Base-by-base conservation (phyloP, 2,888 invertebrate species). In the Kryphioiulus occultus region DNA sequence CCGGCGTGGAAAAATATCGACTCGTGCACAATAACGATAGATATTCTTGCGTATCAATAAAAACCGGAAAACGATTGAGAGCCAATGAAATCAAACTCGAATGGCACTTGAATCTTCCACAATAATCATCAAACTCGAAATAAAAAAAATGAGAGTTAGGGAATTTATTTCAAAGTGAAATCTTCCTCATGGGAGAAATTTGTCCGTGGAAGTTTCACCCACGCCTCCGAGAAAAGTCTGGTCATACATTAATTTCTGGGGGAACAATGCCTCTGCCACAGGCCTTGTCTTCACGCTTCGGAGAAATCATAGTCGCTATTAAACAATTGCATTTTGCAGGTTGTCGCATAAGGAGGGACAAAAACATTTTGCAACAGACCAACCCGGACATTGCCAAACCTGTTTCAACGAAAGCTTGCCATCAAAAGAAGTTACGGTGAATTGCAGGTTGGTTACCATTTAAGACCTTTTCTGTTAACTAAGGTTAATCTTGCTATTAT, bases 121-220 rank as follows among this genome's bases (percentile, higher is more conserved):
- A 78, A 78, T 15, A 78, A 22, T 15, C 30, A 12, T 78, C 78
- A 78, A 78, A 1, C 30, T 19, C 12, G 78, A 78, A 44, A 15
- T 17, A 3, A 30, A 78, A 78, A 78, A 78, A 30, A 78, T 68
- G 30, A 12, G 26, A 78, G 78, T 12, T 12, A 68, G 12, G 78
- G 78, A 68, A 26, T 26, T 68, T 22, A 68, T 68, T 68, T 22
- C 68, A 22, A 68, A 22, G 22, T 68, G 22, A 26, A 19, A 22
- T 78, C 78, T 78, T 78, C 78, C 78, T 78, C 78, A 30, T 78
- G 78, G 78, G 78, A 78, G 78, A 22, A n/a, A 68, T 78, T 78
- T 78, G 78, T 78, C 26, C 30, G 4, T 30, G 26, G 15, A 78
- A 26, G 78, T 30, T 30, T 78, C 30, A 68, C 68, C 26, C 68